These are phyloP conservation scores for Mallotus villosus DNA, from an alignment of 2,797 vertebrate genomes.

Conservation along the genomic window DNA sequence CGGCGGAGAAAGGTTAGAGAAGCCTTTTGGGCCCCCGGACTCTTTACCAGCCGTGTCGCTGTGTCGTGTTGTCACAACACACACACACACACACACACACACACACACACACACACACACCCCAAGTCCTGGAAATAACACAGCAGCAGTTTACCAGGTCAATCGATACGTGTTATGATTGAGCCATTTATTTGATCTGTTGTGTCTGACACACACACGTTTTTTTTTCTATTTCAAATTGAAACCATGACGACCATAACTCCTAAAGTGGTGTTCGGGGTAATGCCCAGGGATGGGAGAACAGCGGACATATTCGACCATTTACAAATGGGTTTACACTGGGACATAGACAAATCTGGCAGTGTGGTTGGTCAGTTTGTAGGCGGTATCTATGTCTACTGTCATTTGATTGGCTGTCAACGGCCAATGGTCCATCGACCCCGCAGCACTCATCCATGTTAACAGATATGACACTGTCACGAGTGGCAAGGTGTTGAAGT, in stretches of 20 bases:
- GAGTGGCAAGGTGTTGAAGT: constrained; percentile 56
- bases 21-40: constrained; percentile 76
- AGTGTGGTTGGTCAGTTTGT: not conserved
- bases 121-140: not conserved
- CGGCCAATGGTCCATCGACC: constrained; percentile 21
- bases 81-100: not conserved
- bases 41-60: constrained; percentile 50
- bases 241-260: constrained; percentile 22
- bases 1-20: constrained; percentile 84
- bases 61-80: constrained; percentile 63
- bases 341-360: not conserved
- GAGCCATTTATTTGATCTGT: constrained; percentile 53
- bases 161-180: constrained; percentile 59
- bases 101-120: no score
- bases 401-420: not conserved
- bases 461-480: constrained; percentile 55
- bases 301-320: constrained; percentile 2
- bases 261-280: constrained; percentile 33
- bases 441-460: constrained; percentile 54
- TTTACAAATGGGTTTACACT: not conserved
- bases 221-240: constrained; percentile 17
- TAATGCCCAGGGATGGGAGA: constrained; percentile 65
- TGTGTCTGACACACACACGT: constrained; percentile 54
- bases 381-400: not conserved
- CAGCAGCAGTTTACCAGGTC: constrained; percentile 26